Evolutionary conservation across 2,888 invertebrate genomes (phyloP), one percentile per base, ranked within the genome.

Genomic region (Sinhomidia bicolor): DNA sequence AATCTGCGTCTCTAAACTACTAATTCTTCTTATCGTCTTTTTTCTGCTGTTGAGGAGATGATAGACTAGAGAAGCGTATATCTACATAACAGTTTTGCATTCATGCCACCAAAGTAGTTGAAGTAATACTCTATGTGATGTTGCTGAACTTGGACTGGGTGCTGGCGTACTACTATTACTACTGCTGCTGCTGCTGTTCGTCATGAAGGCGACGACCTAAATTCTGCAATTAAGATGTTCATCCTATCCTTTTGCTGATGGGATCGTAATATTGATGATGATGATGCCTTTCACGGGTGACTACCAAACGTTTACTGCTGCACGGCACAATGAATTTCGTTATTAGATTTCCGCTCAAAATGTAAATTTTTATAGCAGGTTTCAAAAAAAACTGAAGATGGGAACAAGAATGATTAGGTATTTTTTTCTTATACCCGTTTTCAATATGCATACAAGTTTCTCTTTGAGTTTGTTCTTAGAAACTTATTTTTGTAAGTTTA

Each of bases 211-310:
- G 65, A 44, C 71, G 71, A 80, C 85, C 79, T n/a, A 86, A 79
- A 86, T 86, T 86, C 47, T 71, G 71, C 85, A 80, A 86, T 86
- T 86, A 80, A 71, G 85, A 79, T 71, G 17, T 78, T 51, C 78
- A 20, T 85, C 26, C 41, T 17, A 41, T 10, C 10, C 17, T 41
- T 17, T 2, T 47, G 4, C 5, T 29, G 29, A 51, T 76, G 68
- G 20, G 41, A 74, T 47, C 76, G 23, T 44, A 47, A 47, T 71
- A 41, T 36, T 68, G 36, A 41, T 32, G 20, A 36, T 78, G 54
- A 36, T 79, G 85, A 62, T 71, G 44, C 54, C 78, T 85, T 85
- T 85, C 85, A 79, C 57, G 85, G 85, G 54, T 65, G 85, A 68
- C 26, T 85, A 36, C 23, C 36, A 3, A n/a, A 10, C 36, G 17